phyloP scores from a whole-genome alignment of 2,113 vertebrate species.

The Garra rufa region DNA sequence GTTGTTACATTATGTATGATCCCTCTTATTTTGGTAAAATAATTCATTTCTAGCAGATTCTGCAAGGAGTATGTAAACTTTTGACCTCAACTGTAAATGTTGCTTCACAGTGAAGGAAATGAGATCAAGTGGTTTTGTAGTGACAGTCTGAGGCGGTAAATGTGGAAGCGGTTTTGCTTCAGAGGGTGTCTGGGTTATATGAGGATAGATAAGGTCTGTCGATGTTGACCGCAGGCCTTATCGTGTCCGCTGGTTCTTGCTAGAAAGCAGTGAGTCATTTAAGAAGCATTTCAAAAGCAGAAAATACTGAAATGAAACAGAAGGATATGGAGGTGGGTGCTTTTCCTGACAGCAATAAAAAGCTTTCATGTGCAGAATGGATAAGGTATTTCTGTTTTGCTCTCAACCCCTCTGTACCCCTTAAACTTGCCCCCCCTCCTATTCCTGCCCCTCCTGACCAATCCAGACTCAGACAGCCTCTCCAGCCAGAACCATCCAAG shows the following conservation, averaged over 20 bases:
- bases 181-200: constrained; percentile 35
- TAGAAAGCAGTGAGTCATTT: background rate
- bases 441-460: constrained; percentile 67
- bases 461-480: constrained; percentile 82
- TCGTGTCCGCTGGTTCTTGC: background rate
- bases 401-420: constrained; percentile 64
- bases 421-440: constrained; percentile 58
- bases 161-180: constrained; percentile 27
- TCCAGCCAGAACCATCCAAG: constrained; percentile 79
- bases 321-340: constrained; percentile 2
- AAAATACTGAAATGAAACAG: constrained; percentile 14
- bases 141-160: background rate
- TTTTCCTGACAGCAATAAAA: constrained; percentile 20
- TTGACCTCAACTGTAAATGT: background rate
- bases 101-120: background rate
- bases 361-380: constrained; percentile 23
- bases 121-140: background rate
- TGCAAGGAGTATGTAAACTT: no score
- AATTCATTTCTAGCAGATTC: no score
- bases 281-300: constrained; percentile 1
- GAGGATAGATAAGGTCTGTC: constrained; percentile 16
- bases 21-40: no score
- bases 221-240: background rate
- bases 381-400: constrained; percentile 43
- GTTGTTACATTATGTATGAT: no score